These are phyloP conservation scores for Chelonus insularis DNA, from an alignment of 1,140 invertebrate species.

Conservation along the genomic window DNA sequence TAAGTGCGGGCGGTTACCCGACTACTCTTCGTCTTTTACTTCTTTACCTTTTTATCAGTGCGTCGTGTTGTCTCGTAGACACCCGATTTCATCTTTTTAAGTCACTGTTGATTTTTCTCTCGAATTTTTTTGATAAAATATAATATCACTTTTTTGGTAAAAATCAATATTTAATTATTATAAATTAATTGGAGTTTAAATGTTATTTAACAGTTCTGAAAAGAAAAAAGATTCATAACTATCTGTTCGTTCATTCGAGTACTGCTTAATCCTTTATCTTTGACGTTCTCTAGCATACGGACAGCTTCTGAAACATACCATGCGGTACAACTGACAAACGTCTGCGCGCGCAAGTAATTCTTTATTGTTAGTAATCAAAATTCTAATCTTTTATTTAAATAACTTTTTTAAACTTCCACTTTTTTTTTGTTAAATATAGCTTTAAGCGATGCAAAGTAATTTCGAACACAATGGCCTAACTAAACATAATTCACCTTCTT, in stretches of 20 bases:
- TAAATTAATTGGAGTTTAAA: too few species aligned
- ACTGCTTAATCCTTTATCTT: background rate
- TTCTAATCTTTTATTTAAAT: background rate
- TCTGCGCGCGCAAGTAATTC: background rate
- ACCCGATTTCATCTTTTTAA: background rate
- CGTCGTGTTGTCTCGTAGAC: background rate
- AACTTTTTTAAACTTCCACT: background rate
- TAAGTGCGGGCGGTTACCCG: background rate
- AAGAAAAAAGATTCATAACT: too few species aligned
- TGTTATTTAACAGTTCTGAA: too few species aligned
- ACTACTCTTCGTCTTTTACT: background rate
- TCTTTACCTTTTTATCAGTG: background rate
- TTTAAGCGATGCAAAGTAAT: too few species aligned
- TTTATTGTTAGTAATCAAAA: background rate
- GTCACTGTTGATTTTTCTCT: background rate
- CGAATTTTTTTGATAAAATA: background rate
- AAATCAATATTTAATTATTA: too few species aligned
- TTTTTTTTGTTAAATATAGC: background rate
- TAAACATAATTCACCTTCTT: too few species aligned
- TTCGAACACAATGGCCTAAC: too few species aligned
- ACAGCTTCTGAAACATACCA: constrained; percentile 6
- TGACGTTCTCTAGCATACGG: background rate
- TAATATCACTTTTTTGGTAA: too few species aligned
- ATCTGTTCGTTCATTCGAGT: background rate
- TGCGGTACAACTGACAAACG: background rate